phyloP scores from a whole-genome alignment of 1,140 invertebrate species.

The Mycetomoellerius zeteki region DNA sequence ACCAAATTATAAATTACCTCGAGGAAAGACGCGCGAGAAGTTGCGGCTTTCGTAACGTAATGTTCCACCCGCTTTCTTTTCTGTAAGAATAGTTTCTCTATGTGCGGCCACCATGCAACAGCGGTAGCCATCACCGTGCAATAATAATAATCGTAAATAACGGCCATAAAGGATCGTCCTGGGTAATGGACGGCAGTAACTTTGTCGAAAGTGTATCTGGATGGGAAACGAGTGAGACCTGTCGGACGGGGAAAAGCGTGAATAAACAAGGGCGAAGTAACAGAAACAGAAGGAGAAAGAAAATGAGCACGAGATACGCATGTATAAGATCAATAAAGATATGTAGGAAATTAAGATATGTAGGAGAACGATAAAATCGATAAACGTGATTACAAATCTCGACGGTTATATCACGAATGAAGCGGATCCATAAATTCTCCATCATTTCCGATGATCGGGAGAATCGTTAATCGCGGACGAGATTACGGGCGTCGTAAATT shows the following conservation, averaged over 20 bases:
- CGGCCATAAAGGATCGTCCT: constrained; percentile 77
- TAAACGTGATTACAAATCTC: constrained; percentile 69
- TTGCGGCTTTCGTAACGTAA: constrained; percentile 50
- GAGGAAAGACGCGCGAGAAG: constrained; percentile 44
- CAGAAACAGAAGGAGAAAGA: background rate
- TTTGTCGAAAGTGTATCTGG: constrained; percentile 72
- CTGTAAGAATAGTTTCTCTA: constrained; percentile 60
- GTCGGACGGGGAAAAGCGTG: constrained; percentile 43
- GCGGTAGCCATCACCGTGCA: constrained; percentile 60
- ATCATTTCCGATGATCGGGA: constrained; percentile 69
- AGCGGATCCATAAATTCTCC: constrained; percentile 65
- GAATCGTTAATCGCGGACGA: constrained; percentile 66
- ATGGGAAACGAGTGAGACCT: constrained; percentile 58
- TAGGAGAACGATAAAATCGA: constrained; percentile 40
- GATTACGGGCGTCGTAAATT: constrained; percentile 67
- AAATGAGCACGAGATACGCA: no score
- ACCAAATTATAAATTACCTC: constrained; percentile 45
- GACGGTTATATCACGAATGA: constrained; percentile 57
- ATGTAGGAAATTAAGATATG: background rate
- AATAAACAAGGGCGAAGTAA: constrained; percentile 61
- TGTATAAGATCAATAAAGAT: background rate
- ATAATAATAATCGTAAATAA: constrained; percentile 81
- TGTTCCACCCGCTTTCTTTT: background rate
- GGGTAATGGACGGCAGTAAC: constrained; percentile 72
- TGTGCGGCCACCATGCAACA: constrained; percentile 60